phyloP scores from a whole-genome alignment of 2,888 invertebrate genomes.

The Volucella bombylans region DNA sequence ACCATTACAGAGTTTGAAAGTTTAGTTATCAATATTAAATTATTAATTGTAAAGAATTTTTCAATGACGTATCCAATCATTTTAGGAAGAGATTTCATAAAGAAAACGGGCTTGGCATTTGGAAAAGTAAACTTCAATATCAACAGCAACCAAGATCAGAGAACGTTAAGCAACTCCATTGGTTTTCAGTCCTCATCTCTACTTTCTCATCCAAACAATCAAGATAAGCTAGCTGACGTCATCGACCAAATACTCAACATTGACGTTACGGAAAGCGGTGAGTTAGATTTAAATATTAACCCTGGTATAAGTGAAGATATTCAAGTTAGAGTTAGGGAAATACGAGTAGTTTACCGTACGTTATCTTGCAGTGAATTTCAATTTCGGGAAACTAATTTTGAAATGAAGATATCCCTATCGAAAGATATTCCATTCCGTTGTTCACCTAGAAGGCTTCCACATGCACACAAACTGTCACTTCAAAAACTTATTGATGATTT shows the following conservation, averaged over 20 bases:
- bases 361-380: too few relatives aligned
- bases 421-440: neutral
- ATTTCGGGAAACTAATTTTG: neutral
- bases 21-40: too few relatives aligned
- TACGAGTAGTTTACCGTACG: too few relatives aligned
- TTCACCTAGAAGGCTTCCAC: slow-evolving; percentile 7
- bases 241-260: neutral
- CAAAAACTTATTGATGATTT: slow-evolving; percentile 17
- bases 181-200: neutral
- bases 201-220: neutral
- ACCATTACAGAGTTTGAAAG: too few relatives aligned
- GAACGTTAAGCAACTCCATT: neutral
- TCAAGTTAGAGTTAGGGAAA: neutral
- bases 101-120: too few relatives aligned
- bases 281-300: neutral
- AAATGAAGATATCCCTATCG: slow-evolving; percentile 5
- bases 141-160: neutral
- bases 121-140: neutral
- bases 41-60: too few relatives aligned
- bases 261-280: neutral
- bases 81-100: too few relatives aligned
- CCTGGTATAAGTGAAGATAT: neutral
- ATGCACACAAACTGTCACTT: neutral
- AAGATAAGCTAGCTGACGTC: neutral
- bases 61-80: too few relatives aligned